Conservation (phyloP, 2,113 vertebrate species). For the Zosterops hypoxanthus region DNA sequence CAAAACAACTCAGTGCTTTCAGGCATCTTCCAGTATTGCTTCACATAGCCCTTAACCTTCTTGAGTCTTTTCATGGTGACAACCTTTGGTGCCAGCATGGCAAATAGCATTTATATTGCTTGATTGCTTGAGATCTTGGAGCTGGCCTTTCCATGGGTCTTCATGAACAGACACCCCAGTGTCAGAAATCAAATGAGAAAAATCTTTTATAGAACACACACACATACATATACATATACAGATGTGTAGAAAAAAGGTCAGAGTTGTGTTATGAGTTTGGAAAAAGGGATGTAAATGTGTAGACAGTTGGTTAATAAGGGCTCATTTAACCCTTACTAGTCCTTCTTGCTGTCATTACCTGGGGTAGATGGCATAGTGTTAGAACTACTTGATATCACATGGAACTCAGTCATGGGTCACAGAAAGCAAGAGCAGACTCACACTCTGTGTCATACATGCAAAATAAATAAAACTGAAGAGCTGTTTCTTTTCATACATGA, state of each 20-base stretch:
- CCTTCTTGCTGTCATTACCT: background rate
- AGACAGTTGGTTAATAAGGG: background rate
- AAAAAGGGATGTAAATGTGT: background rate
- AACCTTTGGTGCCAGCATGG: background rate
- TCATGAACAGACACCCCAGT: background rate
- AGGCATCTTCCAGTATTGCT: background rate
- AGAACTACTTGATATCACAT: background rate
- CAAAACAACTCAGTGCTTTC: background rate
- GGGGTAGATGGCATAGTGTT: background rate
- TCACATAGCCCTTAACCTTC: background rate
- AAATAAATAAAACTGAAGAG: background rate
- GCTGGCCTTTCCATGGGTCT: background rate
- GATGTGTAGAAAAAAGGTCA: background rate
- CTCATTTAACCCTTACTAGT: background rate
- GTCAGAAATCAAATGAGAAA: background rate
- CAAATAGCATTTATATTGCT: background rate
- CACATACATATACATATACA: rapidly evolving
- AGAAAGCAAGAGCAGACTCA: background rate
- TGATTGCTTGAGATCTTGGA: background rate
- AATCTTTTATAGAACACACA: background rate
- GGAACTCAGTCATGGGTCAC: background rate
- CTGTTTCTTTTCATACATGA: background rate
- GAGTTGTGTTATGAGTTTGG: background rate
- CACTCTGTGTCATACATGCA: background rate
- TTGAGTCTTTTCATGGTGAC: background rate